Percentiles rank a stretch among this genome's conserved stretches.
phyloP scores from a whole-genome alignment of 2,888 invertebrate species.

The Halocaridina rubra region DNA sequence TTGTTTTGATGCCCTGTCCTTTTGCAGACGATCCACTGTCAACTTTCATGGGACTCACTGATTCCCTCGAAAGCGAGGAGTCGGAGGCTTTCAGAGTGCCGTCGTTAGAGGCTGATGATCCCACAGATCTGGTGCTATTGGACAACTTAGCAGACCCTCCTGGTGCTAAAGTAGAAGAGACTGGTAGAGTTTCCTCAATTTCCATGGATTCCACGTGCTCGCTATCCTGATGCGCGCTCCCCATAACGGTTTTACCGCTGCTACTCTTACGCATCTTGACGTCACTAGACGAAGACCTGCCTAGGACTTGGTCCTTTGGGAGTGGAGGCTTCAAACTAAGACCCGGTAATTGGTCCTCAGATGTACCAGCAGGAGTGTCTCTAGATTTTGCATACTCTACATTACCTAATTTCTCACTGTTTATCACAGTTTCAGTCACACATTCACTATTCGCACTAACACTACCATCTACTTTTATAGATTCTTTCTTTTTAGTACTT shows the following conservation, averaged over 20 bases:
- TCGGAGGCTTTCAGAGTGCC: conserved; percentile 53
- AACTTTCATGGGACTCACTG: conserved; percentile 44
- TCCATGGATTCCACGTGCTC: conserved; percentile 5
- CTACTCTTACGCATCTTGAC: neutral
- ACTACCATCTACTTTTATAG: conserved; percentile 15
- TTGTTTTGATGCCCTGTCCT: conserved; percentile 16
- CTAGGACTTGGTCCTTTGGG: conserved; percentile 28
- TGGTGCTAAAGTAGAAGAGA: neutral
- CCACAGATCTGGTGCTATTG: neutral
- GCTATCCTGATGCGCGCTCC: neutral
- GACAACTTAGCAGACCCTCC: neutral
- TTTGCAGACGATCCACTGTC: neutral
- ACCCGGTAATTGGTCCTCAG: conserved; percentile 21
- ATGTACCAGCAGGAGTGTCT: neutral
- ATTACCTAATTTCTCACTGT: conserved; percentile 13
- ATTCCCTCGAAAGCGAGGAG: conserved; percentile 42
- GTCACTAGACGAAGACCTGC: conserved; percentile 7
- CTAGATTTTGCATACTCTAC: conserved; percentile 9
- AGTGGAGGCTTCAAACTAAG: conserved; percentile 18
- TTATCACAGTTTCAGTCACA: conserved; percentile 32
- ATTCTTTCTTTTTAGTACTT: conserved; percentile 40
- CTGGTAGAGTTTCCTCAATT: neutral
- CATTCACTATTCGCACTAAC: conserved; percentile 26
- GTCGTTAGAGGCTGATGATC: conserved; percentile 2
- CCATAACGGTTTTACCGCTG: neutral